phyloP scores from a whole-genome alignment of 2,113 vertebrate genomes.

The Falco punctatus region DNA sequence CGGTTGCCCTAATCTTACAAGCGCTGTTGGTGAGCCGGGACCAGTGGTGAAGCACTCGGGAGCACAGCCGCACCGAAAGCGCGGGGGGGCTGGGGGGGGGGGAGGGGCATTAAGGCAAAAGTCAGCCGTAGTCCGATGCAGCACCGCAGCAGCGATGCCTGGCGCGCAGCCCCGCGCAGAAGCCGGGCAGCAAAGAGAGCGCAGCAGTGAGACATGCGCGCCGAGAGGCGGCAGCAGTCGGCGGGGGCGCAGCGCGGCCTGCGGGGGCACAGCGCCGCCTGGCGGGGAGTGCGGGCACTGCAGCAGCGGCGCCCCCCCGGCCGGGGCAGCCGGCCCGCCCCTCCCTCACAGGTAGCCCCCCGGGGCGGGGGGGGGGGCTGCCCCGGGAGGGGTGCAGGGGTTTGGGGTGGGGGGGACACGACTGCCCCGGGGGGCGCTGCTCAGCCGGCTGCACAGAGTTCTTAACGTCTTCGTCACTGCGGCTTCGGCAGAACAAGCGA shows the following conservation, averaged over 20 bases:
- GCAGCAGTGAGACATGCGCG: not conserved
- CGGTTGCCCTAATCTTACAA: not conserved
- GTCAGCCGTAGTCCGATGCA: too few species aligned
- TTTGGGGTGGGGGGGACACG: too few species aligned
- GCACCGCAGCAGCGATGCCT: too few species aligned
- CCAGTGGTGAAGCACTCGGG: not conserved
- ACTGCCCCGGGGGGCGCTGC: too few species aligned
- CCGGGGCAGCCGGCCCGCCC: too few species aligned
- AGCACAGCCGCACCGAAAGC: not conserved
- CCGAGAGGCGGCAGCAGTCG: not conserved
- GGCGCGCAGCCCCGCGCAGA: not conserved
- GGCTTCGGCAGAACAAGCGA: not conserved
- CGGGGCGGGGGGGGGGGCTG: too few species aligned
- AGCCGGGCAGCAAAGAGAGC: not conserved
- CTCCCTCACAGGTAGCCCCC: too few species aligned
- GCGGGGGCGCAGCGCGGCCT: not conserved
- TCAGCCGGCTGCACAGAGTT: too few species aligned
- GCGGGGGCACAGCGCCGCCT: not conserved
- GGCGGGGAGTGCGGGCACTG: rapidly evolving
- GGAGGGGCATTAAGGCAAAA: too few species aligned
- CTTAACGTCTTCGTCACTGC: not conserved
- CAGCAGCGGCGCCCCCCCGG: not conserved
- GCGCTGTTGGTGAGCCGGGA: too few species aligned
- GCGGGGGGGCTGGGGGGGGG: rapidly evolving
- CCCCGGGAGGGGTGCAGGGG: too few species aligned